Base-by-base conservation (phyloP, 2,888 invertebrate genomes). In the Helleia helle region DNA sequence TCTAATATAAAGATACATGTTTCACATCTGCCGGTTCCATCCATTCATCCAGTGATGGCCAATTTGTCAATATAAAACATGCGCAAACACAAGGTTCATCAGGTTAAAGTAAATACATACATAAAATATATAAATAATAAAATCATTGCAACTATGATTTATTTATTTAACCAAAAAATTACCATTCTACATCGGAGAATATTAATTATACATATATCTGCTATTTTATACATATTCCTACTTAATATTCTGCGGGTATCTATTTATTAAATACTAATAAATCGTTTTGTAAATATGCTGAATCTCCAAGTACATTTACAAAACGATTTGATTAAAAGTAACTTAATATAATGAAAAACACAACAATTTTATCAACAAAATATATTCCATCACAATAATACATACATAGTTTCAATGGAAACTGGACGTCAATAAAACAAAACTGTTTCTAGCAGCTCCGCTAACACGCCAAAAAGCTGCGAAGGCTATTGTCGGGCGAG, bases 161-260 rank as follows among this genome's bases (percentile, higher is more conserved):
- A 22, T 22, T 22, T 22, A 7, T 7, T 22, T 22, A 7, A 22
- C 7, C 5, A 4, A 3, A 22, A 22, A 22, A 4, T 8, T 22
- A 22, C 22, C 22, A 8, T 22, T 7, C 22, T 22, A 22, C 22
- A 22, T 22, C 22, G 22, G 8, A 22, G 22, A 6, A 22, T 22
- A 29, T 29, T 13, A 13, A 29, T 12, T 8, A 29, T 12, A 29
- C 28, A 13, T 27, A 27, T 27, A n/a, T 26, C 12, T 12, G 2
- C 28, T 29, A 29, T 29, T 29, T 29, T 29, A 29, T 29, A 14
- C 13, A 29, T 29, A 14, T 6, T 29, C 14, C 28, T 29, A 29
- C 28, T 29, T 22, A 22, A 7, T 22, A 14, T 14, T 8, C 13
- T 13, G 8, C 22, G 9, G 26, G 26, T 26, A 9, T 29, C 6